Base-by-base conservation (phyloP, 1,140 invertebrate species). In the Ericerus pela region DNA sequence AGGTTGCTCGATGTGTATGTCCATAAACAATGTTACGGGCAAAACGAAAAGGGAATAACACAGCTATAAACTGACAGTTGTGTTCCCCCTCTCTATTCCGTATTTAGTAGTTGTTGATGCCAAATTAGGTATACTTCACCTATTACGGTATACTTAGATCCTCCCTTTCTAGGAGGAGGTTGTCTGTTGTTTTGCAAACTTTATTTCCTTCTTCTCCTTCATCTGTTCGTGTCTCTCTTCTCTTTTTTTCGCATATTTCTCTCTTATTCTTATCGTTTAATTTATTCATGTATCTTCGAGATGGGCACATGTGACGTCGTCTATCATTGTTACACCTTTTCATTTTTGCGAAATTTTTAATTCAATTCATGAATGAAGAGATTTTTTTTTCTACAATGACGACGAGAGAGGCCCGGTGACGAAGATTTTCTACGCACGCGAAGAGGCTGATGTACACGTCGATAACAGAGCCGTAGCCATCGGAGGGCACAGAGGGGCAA, bases 81-180 rank as follows among this genome's bases (percentile, higher is more conserved):
- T 16, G 36, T 26, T 26, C 36, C 51, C 53, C 41, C 36, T 53
- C 54, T 59, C 47, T 60, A 58, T 65, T 61, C 66, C 66, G 63
- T 68, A 66, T 68, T 67, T 65, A 67, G 63, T 65, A 68, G 63
- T 63, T 60, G 62, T 60, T 62, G 62, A 63, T 64, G 65, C 66
- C 64, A 68, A 68, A 68, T 67, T 66, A 66, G 66, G 66, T 64
- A 68, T 66, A 65, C 61, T 67, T 66, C 60, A 58, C 64, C 66
- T 62, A 63, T 63, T 67, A 68, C 62, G 65, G 66, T 47, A 47
- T 47, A 47, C 41, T 47, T 47, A 47, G 41, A 47, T 47, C 41
- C 41, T 47, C 41, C 41, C 41, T 47, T 47, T 47, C 41, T 47
- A n/a, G 41, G 26, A 47, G 41, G 41, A 47, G 41, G 41, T 24